These are phyloP conservation scores for Cerastis rubricosa DNA, from an alignment of 2,888 invertebrate genomes.

Conservation along the genomic window DNA sequence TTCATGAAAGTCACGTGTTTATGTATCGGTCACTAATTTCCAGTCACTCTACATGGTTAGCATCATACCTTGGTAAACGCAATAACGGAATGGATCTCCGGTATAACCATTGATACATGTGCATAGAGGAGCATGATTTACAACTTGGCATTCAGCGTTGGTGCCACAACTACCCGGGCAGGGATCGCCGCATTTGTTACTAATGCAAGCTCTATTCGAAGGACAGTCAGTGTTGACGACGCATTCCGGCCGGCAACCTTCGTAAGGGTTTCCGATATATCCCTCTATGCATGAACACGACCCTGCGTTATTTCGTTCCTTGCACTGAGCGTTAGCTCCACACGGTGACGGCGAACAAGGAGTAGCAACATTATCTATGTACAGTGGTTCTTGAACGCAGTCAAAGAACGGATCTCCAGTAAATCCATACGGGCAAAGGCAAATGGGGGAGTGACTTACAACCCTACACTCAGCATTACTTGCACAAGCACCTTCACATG, in stretches of 20 bases:
- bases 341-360: conserved; percentile 92
- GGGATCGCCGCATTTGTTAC: conserved; percentile 94
- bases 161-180: conserved; percentile 95
- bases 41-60: too few relatives aligned
- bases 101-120: conserved; percentile 93
- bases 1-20: too few relatives aligned
- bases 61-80: conserved; percentile 87
- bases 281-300: conserved; percentile 93
- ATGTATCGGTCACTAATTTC: too few relatives aligned
- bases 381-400: conserved; percentile 86
- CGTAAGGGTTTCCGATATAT: conserved; percentile 95
- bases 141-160: conserved; percentile 94
- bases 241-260: conserved; percentile 94
- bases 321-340: conserved; percentile 92
- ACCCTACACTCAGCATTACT: conserved; percentile 94
- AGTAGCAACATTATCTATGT: conserved; percentile 81
- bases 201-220: conserved; percentile 93
- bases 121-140: conserved; percentile 93
- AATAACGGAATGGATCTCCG: conserved; percentile 94
- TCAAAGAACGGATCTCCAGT: conserved; percentile 94
- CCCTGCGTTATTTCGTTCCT: conserved; percentile 91
- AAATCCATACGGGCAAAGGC: conserved; percentile 93
- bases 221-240: conserved; percentile 93
- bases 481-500: conserved; percentile 94
- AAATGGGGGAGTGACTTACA: conserved; percentile 94